Evolutionary conservation across 2,797 vertebrate species (phyloP).

Genomic region (Huso huso): DNA sequence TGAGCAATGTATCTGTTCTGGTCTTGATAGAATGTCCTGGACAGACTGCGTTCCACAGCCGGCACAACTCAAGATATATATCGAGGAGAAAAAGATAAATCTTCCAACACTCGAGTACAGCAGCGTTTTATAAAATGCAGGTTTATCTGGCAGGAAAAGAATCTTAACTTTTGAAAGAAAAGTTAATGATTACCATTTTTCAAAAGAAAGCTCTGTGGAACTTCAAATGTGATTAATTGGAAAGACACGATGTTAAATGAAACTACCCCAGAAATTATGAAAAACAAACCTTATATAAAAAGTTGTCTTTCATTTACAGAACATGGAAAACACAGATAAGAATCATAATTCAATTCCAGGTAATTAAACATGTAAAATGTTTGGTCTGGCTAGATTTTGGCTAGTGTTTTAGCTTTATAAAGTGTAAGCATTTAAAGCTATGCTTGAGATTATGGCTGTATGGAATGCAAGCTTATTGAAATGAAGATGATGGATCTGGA

Average conservation of each 20-base stretch:
- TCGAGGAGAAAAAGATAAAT: constrained; percentile 5
- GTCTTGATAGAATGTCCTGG: constrained; percentile 5
- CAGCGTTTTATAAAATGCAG: constrained; percentile 7
- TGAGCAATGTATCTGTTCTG: background rate
- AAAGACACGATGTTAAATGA: background rate
- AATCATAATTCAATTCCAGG: too few species aligned
- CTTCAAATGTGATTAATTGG: constrained; percentile 21
- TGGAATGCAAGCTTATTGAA: background rate
- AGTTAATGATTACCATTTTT: constrained; percentile 18
- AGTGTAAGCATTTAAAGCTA: too few species aligned
- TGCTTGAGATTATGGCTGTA: constrained; percentile 5
- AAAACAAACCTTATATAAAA: too few species aligned
- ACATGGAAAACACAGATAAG: too few species aligned
- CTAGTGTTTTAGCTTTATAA: too few species aligned
- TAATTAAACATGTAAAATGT: too few species aligned
- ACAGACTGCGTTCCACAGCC: constrained; percentile 9
- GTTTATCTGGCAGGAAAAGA: constrained; percentile 18
- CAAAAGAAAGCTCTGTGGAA: constrained; percentile 17
- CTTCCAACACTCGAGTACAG: background rate
- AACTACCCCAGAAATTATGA: too few species aligned
- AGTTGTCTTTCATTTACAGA: too few species aligned
- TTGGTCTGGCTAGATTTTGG: too few species aligned
- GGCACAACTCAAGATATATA: background rate
- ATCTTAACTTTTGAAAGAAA: constrained; percentile 13
- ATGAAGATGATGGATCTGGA: background rate